These are phyloP conservation scores for Pterocles gutturalis DNA, from an alignment of 2,113 vertebrate genomes.

Conservation along the genomic window DNA sequence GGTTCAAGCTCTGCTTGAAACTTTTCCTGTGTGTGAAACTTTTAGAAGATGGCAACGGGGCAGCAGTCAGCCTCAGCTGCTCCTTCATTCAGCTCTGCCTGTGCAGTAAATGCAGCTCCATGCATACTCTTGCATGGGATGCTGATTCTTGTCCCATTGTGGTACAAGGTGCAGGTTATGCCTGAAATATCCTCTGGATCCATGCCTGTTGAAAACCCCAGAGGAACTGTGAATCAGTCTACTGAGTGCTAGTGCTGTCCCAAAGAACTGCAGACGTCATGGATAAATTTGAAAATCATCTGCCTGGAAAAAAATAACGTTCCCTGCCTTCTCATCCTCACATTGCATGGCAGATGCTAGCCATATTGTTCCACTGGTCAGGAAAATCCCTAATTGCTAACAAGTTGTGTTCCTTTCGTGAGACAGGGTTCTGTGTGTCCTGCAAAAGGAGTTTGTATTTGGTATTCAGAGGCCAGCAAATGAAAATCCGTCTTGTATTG, in stretches of 20 bases:
- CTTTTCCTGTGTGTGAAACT: neutral
- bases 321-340: neutral
- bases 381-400: neutral
- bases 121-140: fast-evolving
- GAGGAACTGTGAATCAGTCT: neutral
- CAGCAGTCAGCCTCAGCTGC: neutral
- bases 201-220: neutral
- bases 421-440: neutral
- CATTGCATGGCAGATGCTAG: fast-evolving
- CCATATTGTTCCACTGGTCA: fast-evolving
- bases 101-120: neutral
- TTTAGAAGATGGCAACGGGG: neutral
- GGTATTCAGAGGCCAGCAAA: neutral
- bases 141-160: fast-evolving
- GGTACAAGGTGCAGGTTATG: neutral
- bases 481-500: neutral
- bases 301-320: neutral
- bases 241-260: neutral
- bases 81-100: neutral
- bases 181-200: neutral
- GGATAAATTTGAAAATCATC: neutral
- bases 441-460: neutral
- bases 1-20: neutral
- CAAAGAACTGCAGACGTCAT: neutral
- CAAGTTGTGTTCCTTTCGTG: neutral